These are phyloP conservation scores for Alethe castanea DNA, from an alignment of 2,113 vertebrate species.

Conservation along the genomic window DNA sequence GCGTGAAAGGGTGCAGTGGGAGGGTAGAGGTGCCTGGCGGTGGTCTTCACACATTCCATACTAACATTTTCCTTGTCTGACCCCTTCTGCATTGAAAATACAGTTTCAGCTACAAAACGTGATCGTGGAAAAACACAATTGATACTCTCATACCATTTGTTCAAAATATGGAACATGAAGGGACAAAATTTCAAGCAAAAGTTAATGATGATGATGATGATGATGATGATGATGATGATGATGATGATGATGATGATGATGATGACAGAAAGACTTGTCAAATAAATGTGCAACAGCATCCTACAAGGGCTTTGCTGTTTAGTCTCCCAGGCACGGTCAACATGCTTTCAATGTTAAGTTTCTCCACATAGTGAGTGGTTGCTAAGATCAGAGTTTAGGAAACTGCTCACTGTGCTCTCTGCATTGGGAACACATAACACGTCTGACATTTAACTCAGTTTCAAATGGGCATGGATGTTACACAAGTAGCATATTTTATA, in stretches of 20 bases:
- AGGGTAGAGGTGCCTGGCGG: background rate
- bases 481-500: background rate
- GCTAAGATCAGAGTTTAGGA: background rate
- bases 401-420: background rate
- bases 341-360: background rate
- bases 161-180: background rate
- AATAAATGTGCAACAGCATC: background rate
- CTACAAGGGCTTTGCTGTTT: background rate
- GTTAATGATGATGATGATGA: background rate
- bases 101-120: background rate
- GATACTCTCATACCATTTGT: background rate
- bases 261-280: background rate
- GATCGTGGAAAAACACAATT: background rate
- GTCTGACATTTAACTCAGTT: background rate
- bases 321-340: background rate
- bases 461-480: background rate
- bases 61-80: background rate
- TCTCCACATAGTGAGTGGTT: background rate
- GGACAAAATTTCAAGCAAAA: background rate
- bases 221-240: background rate
- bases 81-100: background rate
- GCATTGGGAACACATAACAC: fast-evolving
- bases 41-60: background rate
- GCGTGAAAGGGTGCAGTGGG: background rate
- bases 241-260: background rate